phyloP scores from a whole-genome alignment of 2,888 invertebrate genomes.

The Eilema griseolum region DNA sequence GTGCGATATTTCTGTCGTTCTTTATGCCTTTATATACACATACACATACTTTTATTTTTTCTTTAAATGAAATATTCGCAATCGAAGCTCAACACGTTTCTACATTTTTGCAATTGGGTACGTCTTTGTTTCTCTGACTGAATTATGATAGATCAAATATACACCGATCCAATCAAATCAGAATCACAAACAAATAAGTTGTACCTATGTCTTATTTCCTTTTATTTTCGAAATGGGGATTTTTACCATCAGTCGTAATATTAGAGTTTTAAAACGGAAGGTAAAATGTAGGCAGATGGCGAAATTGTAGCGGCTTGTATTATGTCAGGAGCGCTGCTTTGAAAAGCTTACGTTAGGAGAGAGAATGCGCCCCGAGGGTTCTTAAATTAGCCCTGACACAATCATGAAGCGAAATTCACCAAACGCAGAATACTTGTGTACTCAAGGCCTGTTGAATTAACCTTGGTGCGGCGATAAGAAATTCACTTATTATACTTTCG shows the following conservation, averaged over 20 bases:
- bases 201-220: neutral
- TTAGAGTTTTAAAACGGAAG: conserved; percentile 11
- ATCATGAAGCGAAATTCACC: conserved; percentile 55
- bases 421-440: conserved; percentile 48
- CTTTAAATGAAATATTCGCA: neutral
- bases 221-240: neutral
- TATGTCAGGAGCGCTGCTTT: conserved; percentile 37
- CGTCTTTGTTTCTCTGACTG: neutral
- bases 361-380: conserved; percentile 50
- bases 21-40: too few species aligned
- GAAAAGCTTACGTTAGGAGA: conserved; percentile 43
- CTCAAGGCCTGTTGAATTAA: conserved; percentile 49
- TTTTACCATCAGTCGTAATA: conserved; percentile 3
- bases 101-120: neutral
- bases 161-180: neutral
- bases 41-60: neutral
- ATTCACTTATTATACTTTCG: conserved; percentile 52
- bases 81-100: neutral
- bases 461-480: conserved; percentile 49
- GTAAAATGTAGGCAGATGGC: neutral
- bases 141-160: neutral
- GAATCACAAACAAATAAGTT: neutral
- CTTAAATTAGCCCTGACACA: conserved; percentile 56
- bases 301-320: conserved; percentile 27
- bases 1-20: too few species aligned